Conservation (phyloP, 1,140 invertebrate species). For the Papilio polytes region DNA sequence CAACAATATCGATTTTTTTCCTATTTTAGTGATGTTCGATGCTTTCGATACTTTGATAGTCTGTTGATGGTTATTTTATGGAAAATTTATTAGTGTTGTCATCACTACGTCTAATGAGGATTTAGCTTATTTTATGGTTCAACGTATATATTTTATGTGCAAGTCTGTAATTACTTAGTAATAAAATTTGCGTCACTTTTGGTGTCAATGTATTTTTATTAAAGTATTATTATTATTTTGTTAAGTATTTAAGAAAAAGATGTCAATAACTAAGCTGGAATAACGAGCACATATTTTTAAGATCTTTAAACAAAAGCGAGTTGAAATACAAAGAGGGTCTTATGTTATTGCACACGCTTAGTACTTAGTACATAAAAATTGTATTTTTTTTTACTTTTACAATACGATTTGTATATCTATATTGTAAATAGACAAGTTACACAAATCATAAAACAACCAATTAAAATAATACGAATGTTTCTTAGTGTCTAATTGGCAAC, state of each 20-base stretch:
- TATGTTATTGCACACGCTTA: background rate
- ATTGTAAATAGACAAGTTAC: background rate
- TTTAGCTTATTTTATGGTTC: constrained; percentile 19
- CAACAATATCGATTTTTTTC: constrained; percentile 29
- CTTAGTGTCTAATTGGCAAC: constrained; percentile 12
- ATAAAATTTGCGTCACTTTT: background rate
- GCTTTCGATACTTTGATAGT: constrained; percentile 19
- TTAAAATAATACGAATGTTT: constrained; percentile 10
- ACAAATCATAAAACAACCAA: constrained; percentile 23
- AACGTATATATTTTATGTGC: background rate
- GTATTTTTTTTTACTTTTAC: too few species aligned
- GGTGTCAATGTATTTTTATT: background rate
- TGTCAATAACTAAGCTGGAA: too few species aligned
- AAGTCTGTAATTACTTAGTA: background rate
- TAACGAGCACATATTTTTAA: background rate
- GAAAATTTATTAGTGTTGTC: constrained; percentile 37
- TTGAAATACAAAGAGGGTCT: background rate
- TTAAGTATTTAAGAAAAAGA: too few species aligned
- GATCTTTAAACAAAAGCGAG: too few species aligned
- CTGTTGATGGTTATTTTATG: constrained; percentile 36
- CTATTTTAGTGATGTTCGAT: constrained; percentile 32
- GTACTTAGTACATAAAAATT: background rate
- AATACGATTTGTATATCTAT: too few species aligned
- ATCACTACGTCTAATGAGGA: constrained; percentile 22
- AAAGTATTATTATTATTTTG: too few species aligned